Evolutionary conservation across 1,140 invertebrate genomes (phyloP), one percentile per base, ranked within the genome.

Genomic region (Thrips palmi): DNA sequence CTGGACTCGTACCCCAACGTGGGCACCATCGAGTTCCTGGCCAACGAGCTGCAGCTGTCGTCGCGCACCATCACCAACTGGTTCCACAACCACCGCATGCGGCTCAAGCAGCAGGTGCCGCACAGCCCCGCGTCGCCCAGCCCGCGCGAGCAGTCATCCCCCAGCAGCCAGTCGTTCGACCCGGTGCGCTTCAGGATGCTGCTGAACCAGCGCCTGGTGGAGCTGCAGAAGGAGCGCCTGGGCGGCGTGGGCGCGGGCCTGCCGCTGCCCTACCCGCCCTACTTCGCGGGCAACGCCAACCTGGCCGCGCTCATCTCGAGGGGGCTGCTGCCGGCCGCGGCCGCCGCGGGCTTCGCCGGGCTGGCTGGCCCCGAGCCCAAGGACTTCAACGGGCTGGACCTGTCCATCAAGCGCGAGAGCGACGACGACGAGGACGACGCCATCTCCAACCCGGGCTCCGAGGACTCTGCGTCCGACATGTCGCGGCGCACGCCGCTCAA

Each of bases 41-140:
- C 89, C 7, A 69, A 74, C 12, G 88, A 96, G 55, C 61, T 98
- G 5, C 80, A 74, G 10, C 62, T 98, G n/a, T 87, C 88, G 1
- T 81, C 89, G 8, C 69, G 92, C 45, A 97, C 92, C 25, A 96
- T 98, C 41, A 92, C 87, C 12, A 97, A 98, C 56, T 98, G 93
- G 93, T 97, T 97, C 67, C 93, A 97, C 62, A 98, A 97, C 57
- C 91, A 98, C 60, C 73, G 93, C 39, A 98, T 97, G 87, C 71
- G 94, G 36, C 68, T 97, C 51, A 98, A 98, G 59, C 87, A 92
- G 52, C 66, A 71, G 44, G 76, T 77, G 27, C 79, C 80, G 0
- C 79, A 11, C 75, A 77, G 0, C 65, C 74, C 21, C 63, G 76
- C 25, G 73, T 78, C 39, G 61, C 64, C 28, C 74, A 77, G 44